Base-by-base conservation (phyloP, 1,140 invertebrate species). In the Pseudomyrmex dendroicus region DNA sequence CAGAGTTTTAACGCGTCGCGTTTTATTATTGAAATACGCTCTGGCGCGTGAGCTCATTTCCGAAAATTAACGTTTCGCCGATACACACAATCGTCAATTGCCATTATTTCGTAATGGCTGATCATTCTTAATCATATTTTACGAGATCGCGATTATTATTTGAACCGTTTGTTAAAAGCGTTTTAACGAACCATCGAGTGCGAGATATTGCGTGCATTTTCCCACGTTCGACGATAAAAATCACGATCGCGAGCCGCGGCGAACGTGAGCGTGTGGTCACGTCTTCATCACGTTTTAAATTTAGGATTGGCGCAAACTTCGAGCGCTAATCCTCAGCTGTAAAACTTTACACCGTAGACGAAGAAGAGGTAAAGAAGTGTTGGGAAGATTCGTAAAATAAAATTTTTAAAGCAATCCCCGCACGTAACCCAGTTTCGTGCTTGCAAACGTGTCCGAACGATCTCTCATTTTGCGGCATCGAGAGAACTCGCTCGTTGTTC, bases 351-450 rank as follows among this genome's bases (percentile, higher is more conserved):
- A 56, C 74, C 66, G 20, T 74, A 82, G 80, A 67, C 15, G 20
- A 54, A 35, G 35, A 35, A 35, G 35, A 35, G 35, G 35, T 35
- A 35, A 35, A 7, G 5, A 5, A 0, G 35, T 7, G 35, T 57
- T 64, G 83, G 72, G 73, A 59, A 76, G 52, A 87, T 83, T 74
- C 82, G 77, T 89, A 89, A 20, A 20, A 90, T 91, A 91, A 91
- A 92, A 91, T 90, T 89, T 77, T 84, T 74, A 70, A 89, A 89
- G 83, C 86, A 86, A 86, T 90, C 83, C 76, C 78, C 84, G 10
- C 59, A 35, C 35, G 82, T 90, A 88, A 91, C 86, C 89, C 83
- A 90, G 83, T 91, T 91, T 86, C 83, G 68, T 62, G 72, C 63
- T 70, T 87, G 85, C 84, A 90, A 89, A 90, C 62, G 80, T 57